phyloP scores from a whole-genome alignment of 2,797 vertebrate species.

The Manis javanica region DNA sequence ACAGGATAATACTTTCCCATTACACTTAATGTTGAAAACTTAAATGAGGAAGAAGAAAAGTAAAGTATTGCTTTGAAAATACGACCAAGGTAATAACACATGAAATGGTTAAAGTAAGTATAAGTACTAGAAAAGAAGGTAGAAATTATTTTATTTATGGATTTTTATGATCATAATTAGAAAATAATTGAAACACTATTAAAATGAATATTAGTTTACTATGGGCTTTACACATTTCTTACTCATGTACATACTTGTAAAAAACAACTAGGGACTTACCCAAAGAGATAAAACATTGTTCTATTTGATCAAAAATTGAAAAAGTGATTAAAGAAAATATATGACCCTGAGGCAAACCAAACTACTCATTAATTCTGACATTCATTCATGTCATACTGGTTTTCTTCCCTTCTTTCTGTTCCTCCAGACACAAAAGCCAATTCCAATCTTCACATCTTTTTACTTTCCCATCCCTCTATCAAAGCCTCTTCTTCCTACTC shows the following conservation, averaged over 20 bases:
- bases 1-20: constrained; percentile 32
- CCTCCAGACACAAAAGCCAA: neutral
- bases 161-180: constrained; percentile 21
- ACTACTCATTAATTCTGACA: neutral
- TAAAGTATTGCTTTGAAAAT: neutral
- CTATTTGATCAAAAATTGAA: neutral
- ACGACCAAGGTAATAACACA: neutral
- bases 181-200: neutral
- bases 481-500: neutral
- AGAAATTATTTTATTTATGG: neutral
- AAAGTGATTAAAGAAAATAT: neutral
- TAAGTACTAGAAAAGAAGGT: neutral
- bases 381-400: neutral
- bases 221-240: neutral
- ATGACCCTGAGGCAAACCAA: neutral
- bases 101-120: neutral
- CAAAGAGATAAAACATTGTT: neutral
- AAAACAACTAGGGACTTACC: neutral
- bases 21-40: constrained; percentile 39
- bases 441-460: neutral
- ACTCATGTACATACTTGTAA: neutral
- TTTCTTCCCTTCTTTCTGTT: neutral
- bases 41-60: neutral
- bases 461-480: neutral
- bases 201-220: neutral